Evolutionary conservation across 2,888 invertebrate genomes (phyloP), one percentile per base, ranked within the genome.

Genomic region (Dicyrtoma fusca): DNA sequence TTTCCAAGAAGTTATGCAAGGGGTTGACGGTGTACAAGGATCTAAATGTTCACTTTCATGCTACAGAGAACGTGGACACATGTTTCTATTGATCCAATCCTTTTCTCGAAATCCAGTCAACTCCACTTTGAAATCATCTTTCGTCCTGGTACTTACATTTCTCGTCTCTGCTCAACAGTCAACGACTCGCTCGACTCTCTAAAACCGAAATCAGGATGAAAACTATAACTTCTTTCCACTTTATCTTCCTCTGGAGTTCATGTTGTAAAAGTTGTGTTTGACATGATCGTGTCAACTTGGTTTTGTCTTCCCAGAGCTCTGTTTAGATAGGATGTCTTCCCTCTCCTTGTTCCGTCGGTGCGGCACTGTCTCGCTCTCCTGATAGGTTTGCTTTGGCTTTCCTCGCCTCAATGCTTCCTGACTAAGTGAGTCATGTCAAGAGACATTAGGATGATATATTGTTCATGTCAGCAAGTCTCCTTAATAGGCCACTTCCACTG

Each of bases 371-470:
- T 57, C 1, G 11, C 17, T 17, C 13, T 23, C 2, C n/a, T 49
- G 49, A 26, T 8, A 14, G 13, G 8, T 10, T 34, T 53, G 21
- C 23, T 14, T 10, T 34, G 26, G 21, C 23, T 14, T 61, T 61
- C 34, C 53, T 63, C 70, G 61, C 47, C 62, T 53, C 70, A 70
- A 53, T 70, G 70, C 70, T 66, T 51, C 53, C 65, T 71, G 49
- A 71, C 68, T 55, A 72, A 73, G 75, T 74, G 75, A 75, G 73
- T 63, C 73, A 71, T 71, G 69, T 72, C 69, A 74, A 34, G 74
- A 65, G 70, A 72, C 72, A 72, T 75, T 74, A 68, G 57, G 66
- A 73, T 75, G 75, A 75, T 69, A 73, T 75, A 75, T 73, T 68
- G 55, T 66, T 64, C 64, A 63, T 73, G 73, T 75, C 73, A 71